Percentiles rank a stretch among this genome's conserved stretches.
These are phyloP conservation scores for Heliconius melpomene DNA, from an alignment of 1,140 invertebrate species.

Conservation along the genomic window DNA sequence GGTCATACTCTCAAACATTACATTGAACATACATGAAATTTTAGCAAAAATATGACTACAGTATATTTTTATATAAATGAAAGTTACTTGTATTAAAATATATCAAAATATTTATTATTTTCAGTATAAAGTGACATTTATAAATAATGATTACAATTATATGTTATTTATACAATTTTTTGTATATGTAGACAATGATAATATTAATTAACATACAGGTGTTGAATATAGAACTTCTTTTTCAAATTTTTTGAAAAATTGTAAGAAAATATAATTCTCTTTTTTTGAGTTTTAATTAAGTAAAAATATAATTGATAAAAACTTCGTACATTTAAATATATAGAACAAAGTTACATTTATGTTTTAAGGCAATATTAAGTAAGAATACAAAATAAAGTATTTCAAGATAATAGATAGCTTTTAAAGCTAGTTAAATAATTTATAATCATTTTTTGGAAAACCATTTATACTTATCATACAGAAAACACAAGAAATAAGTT, in stretches of 20 bases:
- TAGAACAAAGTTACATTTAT: background rate
- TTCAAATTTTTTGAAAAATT: too few species aligned
- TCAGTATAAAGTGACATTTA: too few species aligned
- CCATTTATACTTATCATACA: background rate
- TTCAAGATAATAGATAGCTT: background rate
- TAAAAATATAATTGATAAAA: background rate
- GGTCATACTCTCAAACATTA: background rate
- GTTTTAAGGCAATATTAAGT: background rate
- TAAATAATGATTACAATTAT: too few species aligned
- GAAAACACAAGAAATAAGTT: background rate
- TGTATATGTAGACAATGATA: background rate
- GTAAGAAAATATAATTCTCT: too few species aligned
- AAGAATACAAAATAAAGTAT: background rate
- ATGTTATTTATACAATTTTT: too few species aligned
- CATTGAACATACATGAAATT: background rate
- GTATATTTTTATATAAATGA: background rate
- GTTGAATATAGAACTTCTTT: too few species aligned
- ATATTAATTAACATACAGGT: background rate
- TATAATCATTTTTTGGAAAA: background rate
- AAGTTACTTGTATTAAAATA: background rate
- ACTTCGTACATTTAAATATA: background rate
- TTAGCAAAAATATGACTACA: background rate
- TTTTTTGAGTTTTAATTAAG: background rate
- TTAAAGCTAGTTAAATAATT: background rate
- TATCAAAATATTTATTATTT: background rate